Evolutionary conservation across 2,888 invertebrate genomes (phyloP).

Genomic region (Dryocosmus kuriphilus): DNA sequence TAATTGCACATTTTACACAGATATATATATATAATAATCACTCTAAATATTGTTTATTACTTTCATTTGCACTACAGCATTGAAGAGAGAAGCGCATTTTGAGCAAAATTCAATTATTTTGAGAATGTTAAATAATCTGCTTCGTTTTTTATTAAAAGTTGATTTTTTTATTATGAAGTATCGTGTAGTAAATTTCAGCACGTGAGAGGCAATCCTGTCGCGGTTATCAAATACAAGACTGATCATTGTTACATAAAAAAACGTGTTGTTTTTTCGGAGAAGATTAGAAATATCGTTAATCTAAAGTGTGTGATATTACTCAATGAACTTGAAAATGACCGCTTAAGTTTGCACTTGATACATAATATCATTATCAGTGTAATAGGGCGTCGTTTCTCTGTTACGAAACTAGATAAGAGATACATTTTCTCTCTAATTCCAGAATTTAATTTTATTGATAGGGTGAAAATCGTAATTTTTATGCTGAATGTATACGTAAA

Average conservation of each 20-base stretch:
- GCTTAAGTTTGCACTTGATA: not conserved
- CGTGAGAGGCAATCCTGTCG: not conserved
- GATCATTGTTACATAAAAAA: not conserved
- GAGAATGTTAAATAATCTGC: not conserved
- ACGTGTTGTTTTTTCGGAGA: not conserved
- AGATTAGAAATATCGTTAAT: not conserved
- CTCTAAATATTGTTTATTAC: not conserved
- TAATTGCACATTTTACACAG: not conserved
- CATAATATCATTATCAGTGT: not conserved
- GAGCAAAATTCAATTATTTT: not conserved
- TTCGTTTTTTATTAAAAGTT: not conserved
- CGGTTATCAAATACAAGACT: not conserved
- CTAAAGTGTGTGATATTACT: not conserved
- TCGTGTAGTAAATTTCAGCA: not conserved
- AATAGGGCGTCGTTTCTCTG: too few species aligned
- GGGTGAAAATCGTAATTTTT: too few species aligned
- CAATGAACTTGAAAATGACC: slow-evolving; percentile 8
- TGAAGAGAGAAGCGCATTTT: not conserved
- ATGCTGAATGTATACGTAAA: too few species aligned
- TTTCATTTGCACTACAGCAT: too few species aligned
- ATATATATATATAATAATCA: not conserved
- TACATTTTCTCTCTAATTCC: too few species aligned
- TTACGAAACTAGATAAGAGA: too few species aligned
- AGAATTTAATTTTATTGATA: too few species aligned
- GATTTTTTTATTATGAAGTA: not conserved